Percentiles rank a stretch among this genome's conserved stretches.
These are phyloP conservation scores for Spisula solida DNA, from an alignment of 2,888 invertebrate species.

Conservation along the genomic window DNA sequence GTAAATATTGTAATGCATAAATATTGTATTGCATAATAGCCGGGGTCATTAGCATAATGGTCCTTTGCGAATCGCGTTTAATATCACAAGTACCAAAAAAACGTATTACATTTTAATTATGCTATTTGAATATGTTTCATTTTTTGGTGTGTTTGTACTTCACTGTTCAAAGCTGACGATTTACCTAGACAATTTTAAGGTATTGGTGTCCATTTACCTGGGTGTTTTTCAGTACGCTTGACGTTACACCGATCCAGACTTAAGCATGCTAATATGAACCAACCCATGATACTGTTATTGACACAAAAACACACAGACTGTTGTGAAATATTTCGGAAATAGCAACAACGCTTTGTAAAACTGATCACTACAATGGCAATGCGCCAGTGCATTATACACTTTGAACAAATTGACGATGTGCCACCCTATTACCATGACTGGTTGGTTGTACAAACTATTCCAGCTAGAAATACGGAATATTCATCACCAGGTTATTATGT, in stretches of 20 bases:
- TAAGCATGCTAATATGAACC: not conserved
- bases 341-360: not conserved
- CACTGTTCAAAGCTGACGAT: too few relatives aligned
- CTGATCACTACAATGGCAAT: not conserved
- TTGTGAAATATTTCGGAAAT: not conserved
- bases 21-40: too few relatives aligned
- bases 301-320: not conserved
- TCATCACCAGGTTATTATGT: not conserved
- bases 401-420: not conserved
- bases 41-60: too few relatives aligned
- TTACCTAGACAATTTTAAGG: too few relatives aligned
- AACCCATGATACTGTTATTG: not conserved
- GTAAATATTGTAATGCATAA: too few relatives aligned
- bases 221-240: not conserved
- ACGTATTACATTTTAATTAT: too few relatives aligned
- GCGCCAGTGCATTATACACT: not conserved
- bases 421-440: not conserved
- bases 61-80: too few relatives aligned
- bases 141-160: too few relatives aligned
- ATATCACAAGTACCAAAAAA: too few relatives aligned
- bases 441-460: not conserved
- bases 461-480: not conserved
- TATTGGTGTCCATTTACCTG: too few relatives aligned
- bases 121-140: too few relatives aligned
- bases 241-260: not conserved